Base-by-base conservation (phyloP, 2,113 vertebrate species). In the Callospermophilus lateralis region DNA sequence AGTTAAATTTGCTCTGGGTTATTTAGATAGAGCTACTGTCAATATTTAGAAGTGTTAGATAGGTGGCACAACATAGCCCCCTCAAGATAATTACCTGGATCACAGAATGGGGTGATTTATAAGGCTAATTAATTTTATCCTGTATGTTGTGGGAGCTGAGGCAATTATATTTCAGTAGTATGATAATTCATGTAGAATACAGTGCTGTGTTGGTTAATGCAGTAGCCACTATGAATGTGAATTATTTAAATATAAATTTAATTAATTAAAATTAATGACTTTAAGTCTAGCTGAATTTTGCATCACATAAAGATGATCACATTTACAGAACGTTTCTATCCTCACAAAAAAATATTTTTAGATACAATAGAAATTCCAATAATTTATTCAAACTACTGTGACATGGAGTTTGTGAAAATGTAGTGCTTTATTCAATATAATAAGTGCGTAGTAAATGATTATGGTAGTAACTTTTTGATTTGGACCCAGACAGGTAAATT, bases 1-100 rank as follows among this genome's bases (percentile, higher is more conserved):
- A 15, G 67, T 32, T 77, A 8, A 55, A 78, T n/a, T 24, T 55
- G 1, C 3, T 55, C 61, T 34, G 6, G 4, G 30, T 45, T 53
- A 34, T 68, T 8, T 2, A 55, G 8, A 55, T 19, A 42, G n/a
- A 84, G 58, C 11, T 34, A 55, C 1, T 67, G 8, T 2, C 11
- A 74, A 16, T 26, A 42, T 53, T 17, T 53, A 34, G 20, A 34
- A 55, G 37, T 55, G 20, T 83, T 32, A 55, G 30, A 8, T 16
- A 32, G 1, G 0, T 77, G 5, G 6, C 7, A 68, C 2, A 68
- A 30, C 12, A n/a, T 51, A 51, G 17, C 0, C 2, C 19, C 22
- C 83, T 74, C 32, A 53, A 16, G n/a, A 6, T 84, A 89, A 42
- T 89, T 74, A 8, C n/a, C 12, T 37, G 16, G 48, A 48, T 70